These are phyloP conservation scores for Stichopus chloronotus DNA, from an alignment of 35 echinoderm and acorn worm genomes.

Conservation along the genomic window DNA sequence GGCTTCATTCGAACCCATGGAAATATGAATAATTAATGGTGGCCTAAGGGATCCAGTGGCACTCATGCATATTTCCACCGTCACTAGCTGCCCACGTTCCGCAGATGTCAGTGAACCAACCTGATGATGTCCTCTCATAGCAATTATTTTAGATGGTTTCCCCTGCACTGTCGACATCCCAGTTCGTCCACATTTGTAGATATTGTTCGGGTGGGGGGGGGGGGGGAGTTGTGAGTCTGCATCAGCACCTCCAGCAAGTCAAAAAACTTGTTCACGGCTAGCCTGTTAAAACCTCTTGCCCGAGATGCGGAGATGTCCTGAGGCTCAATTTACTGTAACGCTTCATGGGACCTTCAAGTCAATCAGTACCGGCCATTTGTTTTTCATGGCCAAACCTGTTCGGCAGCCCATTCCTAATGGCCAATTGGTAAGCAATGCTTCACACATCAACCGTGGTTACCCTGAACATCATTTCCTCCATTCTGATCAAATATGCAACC, in stretches of 20 bases:
- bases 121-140: background rate
- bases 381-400: background rate
- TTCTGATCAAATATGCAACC: background rate
- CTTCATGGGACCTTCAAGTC: background rate
- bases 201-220: background rate
- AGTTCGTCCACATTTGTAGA: background rate
- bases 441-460: background rate
- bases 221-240: background rate
- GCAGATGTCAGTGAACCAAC: background rate
- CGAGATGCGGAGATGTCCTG: background rate
- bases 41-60: background rate
- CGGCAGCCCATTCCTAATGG: background rate
- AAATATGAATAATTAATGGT: constrained; percentile 21
- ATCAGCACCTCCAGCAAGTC: background rate
- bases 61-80: constrained; percentile 42
- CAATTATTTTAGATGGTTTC: background rate
- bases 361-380: background rate
- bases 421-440: background rate
- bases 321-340: background rate
- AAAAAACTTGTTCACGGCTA: background rate
- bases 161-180: constrained; percentile 7
- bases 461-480: constrained; percentile 35
- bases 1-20: constrained; percentile 39
- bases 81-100: constrained; percentile 7
- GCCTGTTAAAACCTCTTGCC: background rate